Evolutionary conservation across 2,888 invertebrate species (phyloP), one percentile per base, ranked within the genome.

Genomic region (Drosophila hawaiiensis): DNA sequence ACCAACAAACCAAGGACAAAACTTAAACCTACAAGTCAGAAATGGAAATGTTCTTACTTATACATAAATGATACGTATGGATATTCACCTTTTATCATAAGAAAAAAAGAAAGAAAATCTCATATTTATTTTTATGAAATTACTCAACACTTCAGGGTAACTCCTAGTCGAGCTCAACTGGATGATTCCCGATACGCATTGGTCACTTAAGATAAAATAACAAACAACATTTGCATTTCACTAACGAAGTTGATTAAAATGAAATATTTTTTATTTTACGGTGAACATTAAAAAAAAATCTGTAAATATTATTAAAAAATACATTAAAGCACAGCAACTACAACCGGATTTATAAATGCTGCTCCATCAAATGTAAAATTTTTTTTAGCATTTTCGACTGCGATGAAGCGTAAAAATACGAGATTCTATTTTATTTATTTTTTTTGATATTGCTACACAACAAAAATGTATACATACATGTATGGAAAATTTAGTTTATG

Each of bases 351-450:
- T 68, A 4, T 3, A 5, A 22, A 10, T n/a, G 39, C 54, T 41
- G 31, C 22, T 64, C 54, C 68, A 50, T 47, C 58, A 31, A 10
- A 31, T 47, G 29, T 10, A 41, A 63, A 79, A 64, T 82, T 74
- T 66, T 74, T 66, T 66, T 78, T 76, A 22, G 65, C 56, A 89
- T 89, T 90, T 89, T 83, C 78, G 43, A 61, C 76, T 82, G 72
- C 80, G 80, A 78, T 84, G 91, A 90, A 90, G 89, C 91, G 83
- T 83, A 86, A 90, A 89, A 90, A 89, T 89, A 78, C 80, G 84
- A 82, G 61, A 54, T 68, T 56, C 9, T 52, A 31, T 29, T 29
- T 29, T 29, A 6, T 6, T 29, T 28, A 33, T 71, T 72, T 74
- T 70, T 70, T 55, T 29, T 29, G 29, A 55, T 69, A 76, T 67